These are phyloP conservation scores for Dryobota labecula DNA, from an alignment of 2,888 invertebrate genomes.

Conservation along the genomic window DNA sequence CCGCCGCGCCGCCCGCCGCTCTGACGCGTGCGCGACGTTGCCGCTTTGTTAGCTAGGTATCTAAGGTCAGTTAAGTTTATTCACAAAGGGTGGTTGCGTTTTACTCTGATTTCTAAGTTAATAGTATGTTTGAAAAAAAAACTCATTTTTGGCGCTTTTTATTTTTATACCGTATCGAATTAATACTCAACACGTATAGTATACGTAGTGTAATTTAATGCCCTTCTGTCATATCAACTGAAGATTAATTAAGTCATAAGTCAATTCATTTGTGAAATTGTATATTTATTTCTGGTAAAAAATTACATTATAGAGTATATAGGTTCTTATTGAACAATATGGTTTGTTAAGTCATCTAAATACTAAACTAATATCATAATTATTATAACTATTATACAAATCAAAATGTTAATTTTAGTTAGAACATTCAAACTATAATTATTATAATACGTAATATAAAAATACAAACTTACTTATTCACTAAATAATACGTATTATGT, in stretches of 20 bases:
- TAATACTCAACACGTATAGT: too few relatives aligned
- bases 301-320: slow-evolving; percentile 13
- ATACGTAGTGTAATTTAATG: too few relatives aligned
- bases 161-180: too few relatives aligned
- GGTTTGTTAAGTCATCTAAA: background rate
- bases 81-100: too few relatives aligned
- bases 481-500: slow-evolving; percentile 33
- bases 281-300: slow-evolving; percentile 45
- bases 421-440: slow-evolving; percentile 5
- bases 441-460: background rate
- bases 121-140: background rate
- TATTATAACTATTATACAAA: background rate
- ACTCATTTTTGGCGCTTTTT: too few relatives aligned
- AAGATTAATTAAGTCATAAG: background rate
- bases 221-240: too few relatives aligned
- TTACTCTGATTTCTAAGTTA: too few relatives aligned
- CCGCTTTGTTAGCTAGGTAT: too few relatives aligned
- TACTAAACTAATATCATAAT: background rate
- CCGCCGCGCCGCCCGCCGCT: too few relatives aligned
- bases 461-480: slow-evolving; percentile 20
- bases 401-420: slow-evolving; percentile 5
- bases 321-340: slow-evolving; percentile 40
- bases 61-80: too few relatives aligned
- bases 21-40: too few relatives aligned
- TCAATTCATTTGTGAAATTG: background rate